Evolutionary conservation across 2,797 vertebrate species (phyloP), one percentile per base, ranked within the genome.

Genomic region (Adelosebastes latens): DNA sequence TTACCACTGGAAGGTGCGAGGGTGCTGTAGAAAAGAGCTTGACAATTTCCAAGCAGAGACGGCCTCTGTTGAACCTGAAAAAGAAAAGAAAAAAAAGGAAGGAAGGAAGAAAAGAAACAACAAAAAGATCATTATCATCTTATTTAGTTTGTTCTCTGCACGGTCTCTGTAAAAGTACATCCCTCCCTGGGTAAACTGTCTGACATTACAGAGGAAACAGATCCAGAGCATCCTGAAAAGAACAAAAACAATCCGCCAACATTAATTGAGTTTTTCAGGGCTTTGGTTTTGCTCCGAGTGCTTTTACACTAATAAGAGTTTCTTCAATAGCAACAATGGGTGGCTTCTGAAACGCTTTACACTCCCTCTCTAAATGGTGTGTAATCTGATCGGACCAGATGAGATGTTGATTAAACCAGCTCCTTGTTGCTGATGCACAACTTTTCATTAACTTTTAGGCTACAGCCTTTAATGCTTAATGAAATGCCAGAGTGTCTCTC

Each of bases 1-100:
- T 84, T 95, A 96, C 96, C 96, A 93, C 69, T 85, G 61, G 95
- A 88, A 84, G 94, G 90, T 2, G 88, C 24, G 18, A 69, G 64
- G 68, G 94, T 87, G 8, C 92, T 94, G 90, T 68, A 96, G 92
- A 90, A 93, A 78, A 89, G 53, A 62, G 85, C 81, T 10, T 29
- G 89, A 22, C 29, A 60, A 12, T 27, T 73, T 84, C 86, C 75
- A 59, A 87, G 77, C 0, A 36, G 72, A 42, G 77, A 77, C 32
- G 1, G 42, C 55, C 61, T 88, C 52, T 75, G 73, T 31, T 90
- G 89, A 83, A 88, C 68, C 95, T 95, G 31, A 20, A 14, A 42
- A 25, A 32, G 18, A 52, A 71, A 67, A 8, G 61, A 3, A 8
- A 2, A 49, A 14, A 24, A 18, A 32, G 4, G 27, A 13, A 2